Percentiles rank a stretch among this genome's conserved stretches.
Conservation (phyloP, 2,113 vertebrate genomes). For the Mandrillus leucophaeus region DNA sequence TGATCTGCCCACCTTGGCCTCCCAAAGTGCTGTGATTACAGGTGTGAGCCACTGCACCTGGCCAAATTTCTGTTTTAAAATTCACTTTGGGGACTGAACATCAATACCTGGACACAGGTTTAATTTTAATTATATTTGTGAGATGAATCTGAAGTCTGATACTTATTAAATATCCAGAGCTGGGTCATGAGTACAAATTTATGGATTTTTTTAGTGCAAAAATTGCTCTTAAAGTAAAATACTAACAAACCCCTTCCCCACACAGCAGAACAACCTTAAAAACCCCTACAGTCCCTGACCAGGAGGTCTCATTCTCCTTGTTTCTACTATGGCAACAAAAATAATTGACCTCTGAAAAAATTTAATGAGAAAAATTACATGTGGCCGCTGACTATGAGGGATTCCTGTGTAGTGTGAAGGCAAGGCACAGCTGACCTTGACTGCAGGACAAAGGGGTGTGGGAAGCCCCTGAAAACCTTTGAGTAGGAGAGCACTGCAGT, state of each 20-base stretch:
- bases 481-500: background rate
- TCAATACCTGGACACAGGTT: background rate
- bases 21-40: too few relatives aligned
- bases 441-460: background rate
- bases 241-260: background rate
- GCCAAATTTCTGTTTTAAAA: slow-evolving; percentile 21
- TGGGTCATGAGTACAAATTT: background rate
- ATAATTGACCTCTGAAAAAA: background rate
- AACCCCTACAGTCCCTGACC: background rate
- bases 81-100: background rate
- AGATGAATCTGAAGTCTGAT: slow-evolving; percentile 17
- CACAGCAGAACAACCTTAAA: background rate
- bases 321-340: background rate
- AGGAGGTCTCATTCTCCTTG: background rate
- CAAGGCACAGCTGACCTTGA: too few relatives aligned
- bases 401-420: background rate
- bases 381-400: background rate
- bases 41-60: too few relatives aligned
- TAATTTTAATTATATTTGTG: slow-evolving; percentile 13
- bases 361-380: background rate
- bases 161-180: slow-evolving; percentile 14
- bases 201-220: background rate
- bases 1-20: too few relatives aligned
- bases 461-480: background rate
- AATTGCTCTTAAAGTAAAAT: background rate